Evolutionary conservation across 2,888 invertebrate species (phyloP).

Genomic region (Orthosia gothica): DNA sequence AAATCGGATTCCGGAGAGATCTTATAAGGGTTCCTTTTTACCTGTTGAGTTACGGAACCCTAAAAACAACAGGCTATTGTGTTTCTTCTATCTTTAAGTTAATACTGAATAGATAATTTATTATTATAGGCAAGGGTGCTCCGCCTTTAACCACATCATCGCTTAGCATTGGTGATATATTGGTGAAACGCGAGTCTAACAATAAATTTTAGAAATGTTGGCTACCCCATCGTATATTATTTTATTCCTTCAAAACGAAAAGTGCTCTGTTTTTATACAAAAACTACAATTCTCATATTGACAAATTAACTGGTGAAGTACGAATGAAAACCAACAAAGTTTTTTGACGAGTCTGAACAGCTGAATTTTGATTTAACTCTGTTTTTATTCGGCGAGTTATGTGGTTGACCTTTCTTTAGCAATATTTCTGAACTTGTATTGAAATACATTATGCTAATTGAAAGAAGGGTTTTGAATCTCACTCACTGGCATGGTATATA

Average conservation of each 20-base stretch:
- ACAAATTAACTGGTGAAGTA: conserved; percentile 67
- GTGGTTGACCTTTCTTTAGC: conserved; percentile 26
- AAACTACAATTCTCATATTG: conserved; percentile 64
- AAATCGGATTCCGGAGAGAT: too few relatives aligned
- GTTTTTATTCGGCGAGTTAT: conserved; percentile 28
- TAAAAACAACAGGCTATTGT: too few relatives aligned
- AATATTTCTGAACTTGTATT: conserved; percentile 16
- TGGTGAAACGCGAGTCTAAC: too few relatives aligned
- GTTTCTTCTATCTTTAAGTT: too few relatives aligned
- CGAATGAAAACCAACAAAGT: conserved; percentile 48
- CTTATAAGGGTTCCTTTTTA: too few relatives aligned
- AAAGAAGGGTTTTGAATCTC: too few relatives aligned
- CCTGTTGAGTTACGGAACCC: too few relatives aligned
- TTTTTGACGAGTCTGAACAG: conserved; percentile 43
- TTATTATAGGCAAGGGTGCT: too few relatives aligned
- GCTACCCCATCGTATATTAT: conserved; percentile 44
- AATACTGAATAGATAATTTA: too few relatives aligned
- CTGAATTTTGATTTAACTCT: conserved; percentile 45
- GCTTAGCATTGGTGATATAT: too few relatives aligned
- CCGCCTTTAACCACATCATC: too few relatives aligned
- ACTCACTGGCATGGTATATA: too few relatives aligned
- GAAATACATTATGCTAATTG: not conserved
- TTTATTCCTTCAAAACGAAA: conserved; percentile 58
- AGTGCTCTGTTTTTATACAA: conserved; percentile 47
- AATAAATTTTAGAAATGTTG: conserved; percentile 16